Percentiles rank a stretch among this genome's conserved stretches.
These are phyloP conservation scores for Caenorhabditis doughertyi DNA, from an alignment of 2,888 invertebrate species.

Conservation along the genomic window DNA sequence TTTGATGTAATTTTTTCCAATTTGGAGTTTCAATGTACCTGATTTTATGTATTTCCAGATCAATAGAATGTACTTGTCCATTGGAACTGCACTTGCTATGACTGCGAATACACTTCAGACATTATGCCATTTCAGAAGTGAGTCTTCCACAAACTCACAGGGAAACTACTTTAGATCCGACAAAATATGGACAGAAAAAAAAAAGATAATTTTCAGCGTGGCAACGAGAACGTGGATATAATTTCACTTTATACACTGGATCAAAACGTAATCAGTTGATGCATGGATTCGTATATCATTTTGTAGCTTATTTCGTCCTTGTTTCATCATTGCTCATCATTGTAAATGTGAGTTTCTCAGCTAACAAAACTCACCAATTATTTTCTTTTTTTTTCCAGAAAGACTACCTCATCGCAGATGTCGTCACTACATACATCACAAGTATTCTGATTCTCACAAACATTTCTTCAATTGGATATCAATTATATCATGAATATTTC, in stretches of 20 bases:
- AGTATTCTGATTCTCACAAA: constrained; percentile 62
- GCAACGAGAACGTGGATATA: constrained; percentile 46
- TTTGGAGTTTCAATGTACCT: too few relatives aligned
- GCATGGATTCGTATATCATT: constrained; percentile 67
- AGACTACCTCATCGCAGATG: constrained; percentile 53
- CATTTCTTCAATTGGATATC: constrained; percentile 55
- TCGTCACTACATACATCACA: constrained; percentile 56
- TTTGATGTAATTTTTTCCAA: constrained; percentile 62
- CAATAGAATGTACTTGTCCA: constrained; percentile 49
- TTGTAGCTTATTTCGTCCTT: constrained; percentile 62
- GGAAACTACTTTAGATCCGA: too few relatives aligned
- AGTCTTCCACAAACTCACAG: background rate
- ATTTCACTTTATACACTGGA: constrained; percentile 22
- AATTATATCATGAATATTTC: constrained; percentile 67
- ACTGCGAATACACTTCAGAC: constrained; percentile 64
- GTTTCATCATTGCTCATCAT: constrained; percentile 59
- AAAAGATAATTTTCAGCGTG: constrained; percentile 59
- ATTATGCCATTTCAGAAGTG: constrained; percentile 59
- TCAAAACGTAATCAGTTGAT: constrained; percentile 57
- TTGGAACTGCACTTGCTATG: constrained; percentile 63
- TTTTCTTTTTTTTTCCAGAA: constrained; percentile 35
- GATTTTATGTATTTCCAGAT: constrained; percentile 50
- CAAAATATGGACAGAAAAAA: too few relatives aligned
- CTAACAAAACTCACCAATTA: background rate
- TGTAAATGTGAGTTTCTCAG: constrained; percentile 40